Evolutionary conservation across 2,888 invertebrate genomes (phyloP), one percentile per base, ranked within the genome.

Genomic region (Perizoma flavofasciatum): DNA sequence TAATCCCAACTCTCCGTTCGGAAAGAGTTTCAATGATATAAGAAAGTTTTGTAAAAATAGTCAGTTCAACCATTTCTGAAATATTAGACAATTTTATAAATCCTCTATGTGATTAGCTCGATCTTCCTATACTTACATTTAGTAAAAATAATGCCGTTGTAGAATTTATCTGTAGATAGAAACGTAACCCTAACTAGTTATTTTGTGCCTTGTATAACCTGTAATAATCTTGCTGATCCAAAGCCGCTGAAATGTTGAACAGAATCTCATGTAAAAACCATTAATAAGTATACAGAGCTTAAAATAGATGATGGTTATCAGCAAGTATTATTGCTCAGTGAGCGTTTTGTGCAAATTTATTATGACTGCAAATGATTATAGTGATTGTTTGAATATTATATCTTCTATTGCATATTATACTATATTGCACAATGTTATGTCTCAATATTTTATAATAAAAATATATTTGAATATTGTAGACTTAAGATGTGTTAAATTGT

Each of bases 391-490:
- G 70, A 82, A 82, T 82, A 73, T 77, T 70, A 69, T 74, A 84
- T 82, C 79, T 78, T 86, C 77, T 88, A 88, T 86, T 84, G 83
- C 85, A 85, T 86, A 84, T 79, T 80, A 79, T 77, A 72, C 71
- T 85, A 82, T 88, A 88, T 84, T 88, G 90, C 90, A 91, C 90
- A 88, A 88, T 90, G 91, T 91, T 91, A 91, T 85, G 76, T 85
- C 86, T 91, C 85, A 82, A 91, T 90, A 91, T 90, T 91, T 90
- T 91, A 91, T 90, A 73, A 74, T 78, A 78, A 81, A 84, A 79
- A 75, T 81, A 81, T 82, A 82, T 81, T 81, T 74, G 72, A 78
- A 63, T 82, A 81, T 78, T 74, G 71, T 82, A 82, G 74, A 73
- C 69, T 67, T 22, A 78, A 77, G 35, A 55, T 48, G 45, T 50